Conservation (phyloP, 2,888 invertebrate species). For the Nezara viridula region DNA sequence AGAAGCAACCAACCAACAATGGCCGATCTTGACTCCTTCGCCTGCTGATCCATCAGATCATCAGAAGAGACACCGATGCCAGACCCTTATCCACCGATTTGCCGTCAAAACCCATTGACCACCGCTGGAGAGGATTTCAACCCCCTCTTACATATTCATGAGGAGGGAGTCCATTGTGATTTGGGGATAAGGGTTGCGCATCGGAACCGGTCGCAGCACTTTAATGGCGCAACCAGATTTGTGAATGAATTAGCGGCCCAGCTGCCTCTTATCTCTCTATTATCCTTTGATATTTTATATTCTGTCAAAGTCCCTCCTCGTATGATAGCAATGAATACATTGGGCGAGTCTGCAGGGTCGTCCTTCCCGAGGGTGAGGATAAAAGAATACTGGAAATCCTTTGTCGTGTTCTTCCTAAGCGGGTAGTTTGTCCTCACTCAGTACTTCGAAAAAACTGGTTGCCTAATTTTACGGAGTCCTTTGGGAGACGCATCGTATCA, state of each 20-base stretch:
- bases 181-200: background rate
- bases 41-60: background rate
- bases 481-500: no score
- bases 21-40: no score
- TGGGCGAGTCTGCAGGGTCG: background rate
- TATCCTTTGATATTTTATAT: slow-evolving; percentile 39
- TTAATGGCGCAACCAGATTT: slow-evolving; percentile 56
- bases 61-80: background rate
- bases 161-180: background rate
- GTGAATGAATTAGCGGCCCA: slow-evolving; percentile 49
- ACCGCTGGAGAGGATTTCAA: background rate
- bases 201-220: background rate
- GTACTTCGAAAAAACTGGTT: background rate
- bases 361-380: background rate
- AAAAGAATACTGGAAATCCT: slow-evolving; percentile 16
- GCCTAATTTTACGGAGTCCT: background rate
- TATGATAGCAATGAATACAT: slow-evolving; percentile 29
- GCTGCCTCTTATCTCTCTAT: slow-evolving; percentile 33
- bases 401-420: background rate
- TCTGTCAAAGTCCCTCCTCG: slow-evolving; percentile 2
- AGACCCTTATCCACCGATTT: background rate
- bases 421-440: background rate
- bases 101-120: background rate
- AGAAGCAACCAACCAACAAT: no score
- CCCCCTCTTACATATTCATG: slow-evolving; percentile 27